Evolutionary conservation across 2,113 vertebrate species (phyloP).

Genomic region (Empidonax traillii): DNA sequence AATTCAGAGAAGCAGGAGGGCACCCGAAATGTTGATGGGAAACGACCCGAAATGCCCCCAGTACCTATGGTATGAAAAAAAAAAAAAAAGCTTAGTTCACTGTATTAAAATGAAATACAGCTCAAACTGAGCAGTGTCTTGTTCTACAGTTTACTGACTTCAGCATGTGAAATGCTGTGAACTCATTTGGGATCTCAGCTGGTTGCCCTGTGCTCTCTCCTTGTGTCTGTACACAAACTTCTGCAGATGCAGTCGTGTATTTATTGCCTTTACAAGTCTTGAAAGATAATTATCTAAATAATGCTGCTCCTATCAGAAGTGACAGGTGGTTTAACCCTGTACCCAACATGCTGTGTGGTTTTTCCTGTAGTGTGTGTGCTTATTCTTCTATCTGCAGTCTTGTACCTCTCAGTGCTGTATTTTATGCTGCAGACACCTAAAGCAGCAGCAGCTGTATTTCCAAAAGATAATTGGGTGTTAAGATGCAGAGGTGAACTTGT

Average conservation of each 20-base stretch:
- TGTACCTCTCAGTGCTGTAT: neutral
- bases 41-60: neutral
- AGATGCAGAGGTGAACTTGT: neutral
- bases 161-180: neutral
- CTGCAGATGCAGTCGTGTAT: neutral
- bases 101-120: neutral
- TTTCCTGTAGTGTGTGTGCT: neutral
- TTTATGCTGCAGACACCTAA: neutral
- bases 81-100: neutral
- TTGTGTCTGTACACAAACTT: neutral
- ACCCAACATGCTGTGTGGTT: fast-evolving
- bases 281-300: neutral
- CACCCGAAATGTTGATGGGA: neutral
- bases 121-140: neutral
- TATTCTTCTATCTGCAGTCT: neutral
- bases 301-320: neutral
- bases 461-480: neutral
- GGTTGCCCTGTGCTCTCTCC: neutral
- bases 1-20: neutral
- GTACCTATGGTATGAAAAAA: neutral
- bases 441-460: neutral
- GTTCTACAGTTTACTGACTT: neutral
- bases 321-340: neutral
- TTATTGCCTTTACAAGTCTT: neutral
- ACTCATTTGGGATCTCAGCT: neutral